phyloP scores from a whole-genome alignment of 2,113 vertebrate species.

The Dermatemys mawii region DNA sequence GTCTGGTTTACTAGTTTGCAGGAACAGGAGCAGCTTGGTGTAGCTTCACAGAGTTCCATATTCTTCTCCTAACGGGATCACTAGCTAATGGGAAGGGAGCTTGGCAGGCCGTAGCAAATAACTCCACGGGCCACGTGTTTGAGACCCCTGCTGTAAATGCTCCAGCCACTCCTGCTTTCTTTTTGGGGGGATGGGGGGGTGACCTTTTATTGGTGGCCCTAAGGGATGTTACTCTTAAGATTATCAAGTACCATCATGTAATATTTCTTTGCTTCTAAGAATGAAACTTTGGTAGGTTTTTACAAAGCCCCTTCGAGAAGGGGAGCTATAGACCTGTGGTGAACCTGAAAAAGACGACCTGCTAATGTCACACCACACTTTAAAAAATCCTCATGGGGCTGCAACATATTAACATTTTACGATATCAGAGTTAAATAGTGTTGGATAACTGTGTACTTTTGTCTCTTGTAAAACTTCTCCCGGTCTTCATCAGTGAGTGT shows the following conservation, averaged over 20 bases:
- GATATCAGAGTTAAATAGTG: not conserved
- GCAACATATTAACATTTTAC: not conserved
- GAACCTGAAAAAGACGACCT: rapidly evolving
- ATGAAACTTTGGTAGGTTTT: not conserved
- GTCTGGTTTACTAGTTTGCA: rapidly evolving
- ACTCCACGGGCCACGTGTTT: too few species aligned
- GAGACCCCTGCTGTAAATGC: rapidly evolving
- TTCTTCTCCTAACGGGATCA: rapidly evolving
- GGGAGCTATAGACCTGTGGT: rapidly evolving
- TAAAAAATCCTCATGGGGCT: rapidly evolving
- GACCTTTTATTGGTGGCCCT: not conserved
- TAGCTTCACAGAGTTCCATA: rapidly evolving
- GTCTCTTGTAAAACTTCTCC: not conserved
- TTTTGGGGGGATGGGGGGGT: not conserved
- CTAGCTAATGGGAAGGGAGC: too few species aligned
- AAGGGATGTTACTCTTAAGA: not conserved
- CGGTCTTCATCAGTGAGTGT: rapidly evolving
- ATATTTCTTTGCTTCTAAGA: not conserved
- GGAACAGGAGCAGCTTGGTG: not conserved
- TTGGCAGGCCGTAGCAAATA: too few species aligned
- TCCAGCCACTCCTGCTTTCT: not conserved
- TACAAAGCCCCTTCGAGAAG: rapidly evolving
- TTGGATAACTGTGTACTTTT: not conserved
- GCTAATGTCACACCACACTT: rapidly evolving
- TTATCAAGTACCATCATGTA: rapidly evolving